phyloP scores from a whole-genome alignment of 2,113 vertebrate species.

The Rhegmatorhina hoffmannsi region DNA sequence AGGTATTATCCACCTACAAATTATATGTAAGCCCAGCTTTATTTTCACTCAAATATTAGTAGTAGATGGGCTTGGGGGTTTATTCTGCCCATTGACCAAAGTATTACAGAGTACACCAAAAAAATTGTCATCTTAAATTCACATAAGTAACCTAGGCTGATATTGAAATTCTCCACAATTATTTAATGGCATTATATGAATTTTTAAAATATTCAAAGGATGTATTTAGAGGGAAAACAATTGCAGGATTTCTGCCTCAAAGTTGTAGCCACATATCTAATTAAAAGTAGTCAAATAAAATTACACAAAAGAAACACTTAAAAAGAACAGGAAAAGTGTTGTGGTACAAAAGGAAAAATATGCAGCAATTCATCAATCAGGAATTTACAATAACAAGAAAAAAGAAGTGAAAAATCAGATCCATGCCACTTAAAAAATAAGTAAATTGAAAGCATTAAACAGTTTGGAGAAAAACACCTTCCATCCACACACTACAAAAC shows the following conservation, averaged over 20 bases:
- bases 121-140: background rate
- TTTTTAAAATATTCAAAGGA: background rate
- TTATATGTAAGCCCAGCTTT: background rate
- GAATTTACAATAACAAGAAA: background rate
- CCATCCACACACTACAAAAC: background rate
- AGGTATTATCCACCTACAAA: background rate
- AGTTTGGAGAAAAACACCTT: background rate
- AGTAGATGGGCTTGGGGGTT: background rate
- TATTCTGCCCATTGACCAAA: background rate
- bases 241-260: background rate
- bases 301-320: background rate
- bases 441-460: background rate
- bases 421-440: background rate
- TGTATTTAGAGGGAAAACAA: background rate
- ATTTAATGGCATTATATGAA: background rate
- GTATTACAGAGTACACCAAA: background rate
- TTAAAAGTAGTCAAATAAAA: background rate
- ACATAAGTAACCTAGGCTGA: background rate
- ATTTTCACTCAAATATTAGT: background rate
- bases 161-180: background rate
- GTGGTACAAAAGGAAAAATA: background rate
- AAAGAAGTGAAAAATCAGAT: background rate
- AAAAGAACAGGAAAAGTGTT: background rate
- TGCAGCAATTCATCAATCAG: background rate
- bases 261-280: background rate